Evolutionary conservation across 1,140 invertebrate genomes (phyloP).

Genomic region (Telenomus remus): DNA sequence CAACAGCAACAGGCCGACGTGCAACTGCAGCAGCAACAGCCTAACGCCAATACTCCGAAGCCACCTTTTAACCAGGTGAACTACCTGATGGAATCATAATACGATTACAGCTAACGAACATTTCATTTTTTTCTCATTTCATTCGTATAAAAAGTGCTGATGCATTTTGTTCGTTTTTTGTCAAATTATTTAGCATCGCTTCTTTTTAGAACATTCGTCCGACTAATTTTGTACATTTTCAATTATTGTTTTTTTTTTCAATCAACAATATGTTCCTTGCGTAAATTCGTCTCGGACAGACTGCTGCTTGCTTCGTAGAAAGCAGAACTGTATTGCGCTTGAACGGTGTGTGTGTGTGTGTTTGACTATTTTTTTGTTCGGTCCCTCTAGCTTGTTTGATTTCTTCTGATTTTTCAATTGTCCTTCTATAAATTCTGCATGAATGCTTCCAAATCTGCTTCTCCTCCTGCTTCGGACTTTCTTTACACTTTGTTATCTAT

Average conservation of each 20-base stretch:
- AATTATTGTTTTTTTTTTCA: background rate
- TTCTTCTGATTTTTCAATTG: too few relatives aligned
- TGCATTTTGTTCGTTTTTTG: too few relatives aligned
- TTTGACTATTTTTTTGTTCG: too few relatives aligned
- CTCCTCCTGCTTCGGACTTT: too few relatives aligned
- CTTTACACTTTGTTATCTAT: too few relatives aligned
- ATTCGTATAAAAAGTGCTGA: too few relatives aligned
- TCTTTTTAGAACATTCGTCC: too few relatives aligned
- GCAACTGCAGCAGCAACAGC: slow-evolving; percentile 70
- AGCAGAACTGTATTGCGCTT: slow-evolving; percentile 18
- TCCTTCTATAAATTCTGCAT: too few relatives aligned
- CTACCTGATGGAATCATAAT: slow-evolving; percentile 61
- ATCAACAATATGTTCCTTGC: background rate
- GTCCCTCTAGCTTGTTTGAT: too few relatives aligned
- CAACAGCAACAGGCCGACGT: slow-evolving; percentile 71
- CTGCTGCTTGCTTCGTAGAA: slow-evolving; percentile 19
- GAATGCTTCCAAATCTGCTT: too few relatives aligned
- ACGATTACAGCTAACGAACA: background rate
- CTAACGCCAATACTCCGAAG: slow-evolving; percentile 70
- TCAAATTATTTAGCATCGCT: too few relatives aligned
- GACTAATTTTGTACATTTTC: too few relatives aligned
- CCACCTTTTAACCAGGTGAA: slow-evolving; percentile 75
- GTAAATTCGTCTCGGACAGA: slow-evolving; percentile 23
- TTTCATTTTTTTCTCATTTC: background rate
- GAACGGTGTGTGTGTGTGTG: background rate